Conservation (phyloP, 2,797 vertebrate species). For the Crocodylus rhombifer region DNA sequence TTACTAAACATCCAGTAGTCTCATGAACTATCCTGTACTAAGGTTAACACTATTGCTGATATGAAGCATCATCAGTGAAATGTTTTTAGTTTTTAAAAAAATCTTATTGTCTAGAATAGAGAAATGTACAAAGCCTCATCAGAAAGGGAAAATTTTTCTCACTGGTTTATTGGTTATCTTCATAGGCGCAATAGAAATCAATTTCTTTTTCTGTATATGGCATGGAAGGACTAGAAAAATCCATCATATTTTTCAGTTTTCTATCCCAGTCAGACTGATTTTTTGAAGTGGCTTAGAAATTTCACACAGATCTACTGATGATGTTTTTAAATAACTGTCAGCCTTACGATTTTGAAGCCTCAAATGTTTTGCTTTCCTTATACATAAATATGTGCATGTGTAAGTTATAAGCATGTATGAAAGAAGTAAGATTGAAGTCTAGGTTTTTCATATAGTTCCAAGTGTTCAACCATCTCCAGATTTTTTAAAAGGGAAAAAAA, state of each 20-base stretch:
- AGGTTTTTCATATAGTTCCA: accelerated
- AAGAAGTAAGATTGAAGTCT: accelerated
- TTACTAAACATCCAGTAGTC: neutral
- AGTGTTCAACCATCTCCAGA: neutral
- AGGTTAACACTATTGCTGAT: neutral
- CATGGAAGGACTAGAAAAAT: neutral
- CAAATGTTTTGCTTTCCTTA: neutral
- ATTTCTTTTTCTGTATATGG: neutral
- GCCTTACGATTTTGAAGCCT: neutral
- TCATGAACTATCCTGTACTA: neutral
- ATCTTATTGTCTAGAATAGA: neutral
- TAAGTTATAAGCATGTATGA: accelerated
- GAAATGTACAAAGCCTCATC: no score
- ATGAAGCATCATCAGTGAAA: neutral
- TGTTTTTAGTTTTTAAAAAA: neutral
- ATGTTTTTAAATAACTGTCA: neutral
- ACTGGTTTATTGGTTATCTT: neutral
- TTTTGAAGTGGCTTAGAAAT: neutral
- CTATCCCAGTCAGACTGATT: neutral
- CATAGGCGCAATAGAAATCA: neutral
- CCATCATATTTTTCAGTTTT: no score
- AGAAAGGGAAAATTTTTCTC: neutral
- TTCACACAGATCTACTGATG: neutral
- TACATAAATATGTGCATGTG: neutral
- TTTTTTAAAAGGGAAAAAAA: neutral